Conservation (phyloP, 2,888 invertebrate species). For the Campaea margaritaria region DNA sequence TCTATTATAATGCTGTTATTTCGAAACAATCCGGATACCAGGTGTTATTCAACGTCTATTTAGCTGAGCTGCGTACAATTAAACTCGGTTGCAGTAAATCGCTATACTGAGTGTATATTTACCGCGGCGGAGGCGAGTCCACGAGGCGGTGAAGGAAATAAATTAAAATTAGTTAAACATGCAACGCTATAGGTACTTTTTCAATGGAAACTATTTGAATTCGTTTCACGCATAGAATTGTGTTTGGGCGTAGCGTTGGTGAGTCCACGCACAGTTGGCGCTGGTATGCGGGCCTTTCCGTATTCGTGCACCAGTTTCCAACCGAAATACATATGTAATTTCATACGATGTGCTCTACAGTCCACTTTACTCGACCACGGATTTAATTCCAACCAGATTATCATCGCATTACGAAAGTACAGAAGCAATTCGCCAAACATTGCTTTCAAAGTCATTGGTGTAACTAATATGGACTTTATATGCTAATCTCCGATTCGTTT, state of each 20-base stretch:
- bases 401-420: conserved; percentile 41
- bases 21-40: conserved; percentile 44
- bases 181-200: conserved; percentile 45
- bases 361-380: conserved; percentile 33
- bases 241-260: conserved; percentile 53
- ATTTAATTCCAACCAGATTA: conserved; percentile 39
- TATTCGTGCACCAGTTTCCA: conserved; percentile 63
- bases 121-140: conserved; percentile 28
- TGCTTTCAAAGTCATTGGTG: conserved; percentile 28
- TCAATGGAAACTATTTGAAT: conserved; percentile 50
- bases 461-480: conserved; percentile 28
- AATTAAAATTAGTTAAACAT: conserved; percentile 51
- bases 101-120: conserved; percentile 31
- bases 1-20: conserved; percentile 38
- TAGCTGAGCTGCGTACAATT: conserved; percentile 37
- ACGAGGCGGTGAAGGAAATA: conserved; percentile 49
- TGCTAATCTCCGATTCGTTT: conserved; percentile 12
- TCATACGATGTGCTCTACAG: conserved; percentile 40
- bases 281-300: conserved; percentile 62
- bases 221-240: conserved; percentile 53
- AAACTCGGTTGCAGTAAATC: conserved; percentile 40
- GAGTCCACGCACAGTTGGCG: conserved; percentile 56
- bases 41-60: conserved; percentile 42
- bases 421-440: conserved; percentile 36
- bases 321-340: conserved; percentile 51